Conservation (phyloP, 2,888 invertebrate genomes). For the Emmelina monodactyla region DNA sequence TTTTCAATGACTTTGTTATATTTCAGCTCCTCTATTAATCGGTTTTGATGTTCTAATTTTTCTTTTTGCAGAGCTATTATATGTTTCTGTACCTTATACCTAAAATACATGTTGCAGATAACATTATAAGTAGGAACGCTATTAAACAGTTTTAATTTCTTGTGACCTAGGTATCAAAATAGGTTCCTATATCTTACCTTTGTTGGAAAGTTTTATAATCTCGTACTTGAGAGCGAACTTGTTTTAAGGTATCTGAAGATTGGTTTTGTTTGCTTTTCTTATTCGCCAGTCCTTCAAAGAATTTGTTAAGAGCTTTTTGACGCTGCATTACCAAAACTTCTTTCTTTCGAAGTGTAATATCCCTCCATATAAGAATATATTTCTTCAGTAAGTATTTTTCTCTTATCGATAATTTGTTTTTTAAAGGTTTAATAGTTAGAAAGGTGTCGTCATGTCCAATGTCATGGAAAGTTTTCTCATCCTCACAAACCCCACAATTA, state of each 20-base stretch:
- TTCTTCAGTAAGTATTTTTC: slow-evolving; percentile 30
- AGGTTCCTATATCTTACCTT: slow-evolving; percentile 24
- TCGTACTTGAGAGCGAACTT: slow-evolving; percentile 29
- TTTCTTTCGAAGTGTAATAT: slow-evolving; percentile 27
- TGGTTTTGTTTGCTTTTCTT: slow-evolving; percentile 30
- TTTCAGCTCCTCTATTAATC: slow-evolving; percentile 76
- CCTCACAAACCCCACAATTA: slow-evolving; percentile 9
- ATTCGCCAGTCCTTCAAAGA: slow-evolving; percentile 45
- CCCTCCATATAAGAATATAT: slow-evolving; percentile 39
- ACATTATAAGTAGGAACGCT: slow-evolving; percentile 1
- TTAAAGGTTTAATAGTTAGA: slow-evolving; percentile 32
- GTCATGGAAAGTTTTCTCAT: slow-evolving; percentile 15
- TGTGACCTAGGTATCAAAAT: no score
- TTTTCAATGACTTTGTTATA: slow-evolving; percentile 73
- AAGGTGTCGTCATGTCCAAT: slow-evolving; percentile 16
- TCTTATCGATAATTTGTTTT: slow-evolving; percentile 24
- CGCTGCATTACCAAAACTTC: slow-evolving; percentile 30
- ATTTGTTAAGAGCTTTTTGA: slow-evolving; percentile 34
- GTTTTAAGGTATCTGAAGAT: slow-evolving; percentile 23
- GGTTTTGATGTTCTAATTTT: slow-evolving; percentile 75
- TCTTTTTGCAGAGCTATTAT: slow-evolving; percentile 76
- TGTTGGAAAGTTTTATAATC: slow-evolving; percentile 53
- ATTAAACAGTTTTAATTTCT: no score
- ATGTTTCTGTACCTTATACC: slow-evolving; percentile 74
- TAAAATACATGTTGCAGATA: slow-evolving; percentile 22